Evolutionary conservation across 2,797 vertebrate genomes (phyloP), one percentile per base, ranked within the genome.

Genomic region (Tadarida brasiliensis): DNA sequence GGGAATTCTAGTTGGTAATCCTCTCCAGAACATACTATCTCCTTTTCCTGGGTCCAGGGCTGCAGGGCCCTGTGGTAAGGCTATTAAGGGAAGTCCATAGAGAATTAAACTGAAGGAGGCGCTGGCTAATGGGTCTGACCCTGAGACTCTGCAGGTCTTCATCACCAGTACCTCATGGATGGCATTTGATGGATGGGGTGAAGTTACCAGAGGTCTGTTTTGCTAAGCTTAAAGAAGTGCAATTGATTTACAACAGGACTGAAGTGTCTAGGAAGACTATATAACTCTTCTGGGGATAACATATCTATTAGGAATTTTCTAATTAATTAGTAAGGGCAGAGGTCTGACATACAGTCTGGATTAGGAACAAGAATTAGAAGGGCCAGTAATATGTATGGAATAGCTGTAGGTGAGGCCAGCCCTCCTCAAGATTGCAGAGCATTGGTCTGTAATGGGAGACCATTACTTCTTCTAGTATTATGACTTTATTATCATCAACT

Each of bases 281-380:
- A 49, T 94, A 70, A 33, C 70, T 80, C 74, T 94, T 86, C 44
- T 28, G 65, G 33, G 54, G 11, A 44, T 76, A 91, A 91, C 94
- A 54, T 44, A 26, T 95, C 70, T 96, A 22, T 80, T 88, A 91
- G 78, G 57, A 49, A 67, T 82, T 96, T 94, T 81, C 78, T 87
- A 86, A 59, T 91, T 97, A 80, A 87, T 91, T 84, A 93, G 30
- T 71, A 95, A 93, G 49, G 35, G 14, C 57, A 93, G 44, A 33
- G 24, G n/a, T 83, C 47, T 61, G 63, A 89, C 74, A 61, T 44
- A 80, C 1, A 88, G 26, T 44, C 67, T 86, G 22, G 47, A 90
- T 90, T 77, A 92, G 8, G 44, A 90, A 22, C n/a, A 82, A 78
- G n/a, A 54, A 26, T 77, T 57, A 39, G 44, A 90, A 33, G n/a